These are phyloP conservation scores for Tenebrosternarchus preto DNA, from an alignment of 2,113 vertebrate genomes.

Conservation along the genomic window DNA sequence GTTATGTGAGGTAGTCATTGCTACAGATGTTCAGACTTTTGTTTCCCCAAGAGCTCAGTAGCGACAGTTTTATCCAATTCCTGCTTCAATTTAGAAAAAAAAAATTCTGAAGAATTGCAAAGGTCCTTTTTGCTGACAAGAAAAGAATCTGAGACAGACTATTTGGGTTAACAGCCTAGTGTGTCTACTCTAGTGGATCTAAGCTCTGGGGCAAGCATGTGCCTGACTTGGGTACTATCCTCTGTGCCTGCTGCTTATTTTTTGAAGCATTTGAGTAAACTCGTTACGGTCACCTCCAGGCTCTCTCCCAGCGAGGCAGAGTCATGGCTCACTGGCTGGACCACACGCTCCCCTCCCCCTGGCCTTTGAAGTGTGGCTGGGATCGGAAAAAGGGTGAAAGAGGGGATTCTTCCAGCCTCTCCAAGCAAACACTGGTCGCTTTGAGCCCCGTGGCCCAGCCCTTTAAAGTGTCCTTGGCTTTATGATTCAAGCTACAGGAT, in stretches of 20 bases:
- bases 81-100: too few relatives aligned
- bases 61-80: background rate
- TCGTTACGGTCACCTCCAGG: constrained; percentile 15
- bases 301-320: constrained; percentile 13
- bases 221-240: background rate
- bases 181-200: background rate
- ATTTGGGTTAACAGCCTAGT: background rate
- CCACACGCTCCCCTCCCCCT: constrained; percentile 19
- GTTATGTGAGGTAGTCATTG: background rate
- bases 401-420: constrained; percentile 42
- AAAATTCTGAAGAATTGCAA: background rate
- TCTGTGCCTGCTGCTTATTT: constrained; percentile 4
- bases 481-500: constrained; percentile 36
- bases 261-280: constrained; percentile 26
- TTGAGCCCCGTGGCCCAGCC: constrained; percentile 31
- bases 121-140: too few relatives aligned
- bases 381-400: constrained; percentile 48
- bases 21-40: background rate
- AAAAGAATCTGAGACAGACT: background rate
- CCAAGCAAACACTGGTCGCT: constrained; percentile 41
- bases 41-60: background rate
- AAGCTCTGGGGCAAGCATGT: background rate
- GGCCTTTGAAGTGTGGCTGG: constrained; percentile 49
- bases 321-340: constrained; percentile 20
- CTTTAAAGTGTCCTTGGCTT: constrained; percentile 30